Base-by-base conservation (phyloP, 2,888 invertebrate genomes). In the Pediacus dermestoides region DNA sequence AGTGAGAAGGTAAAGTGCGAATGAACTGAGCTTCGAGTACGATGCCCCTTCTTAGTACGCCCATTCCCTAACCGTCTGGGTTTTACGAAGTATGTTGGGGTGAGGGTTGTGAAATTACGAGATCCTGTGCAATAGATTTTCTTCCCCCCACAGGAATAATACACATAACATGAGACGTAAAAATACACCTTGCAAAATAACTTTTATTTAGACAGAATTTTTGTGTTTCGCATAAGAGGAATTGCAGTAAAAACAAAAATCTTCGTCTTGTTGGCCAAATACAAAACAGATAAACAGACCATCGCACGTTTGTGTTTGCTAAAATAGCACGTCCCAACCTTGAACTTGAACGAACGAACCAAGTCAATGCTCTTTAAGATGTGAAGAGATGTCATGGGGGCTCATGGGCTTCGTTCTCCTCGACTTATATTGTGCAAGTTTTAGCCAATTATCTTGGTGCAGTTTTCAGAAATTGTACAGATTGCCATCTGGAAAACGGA, bases 321-420 rank as follows among this genome's bases (percentile, higher is more conserved):
- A 22, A 45, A 45, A 46, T 42, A 42, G 44, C 41, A 33, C 30
- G 28, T 31, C 21, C 31, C 38, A 49, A 44, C 51, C 51, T 51
- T 51, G 51, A 51, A 49, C 51, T 51, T 49, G 46, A 47, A 47
- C 48, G 42, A 30, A 32, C 42, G 42, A 46, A 37, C 25, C 37
- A 26, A 44, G 43, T 40, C 44, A 43, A 47, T 31, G 46, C 34
- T 42, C 46, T 34, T 38, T 27, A 34, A 45, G 43, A 40, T 44
- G 43, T 37, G 40, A 43, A 36, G 28, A 46, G 42, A 33, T 32
- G 18, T 33, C 39, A 39, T 31, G 32, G 32, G 22, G 30, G 18
- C 25, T 28, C 30, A n/a, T 9, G 21, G 18, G 13, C 26, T 16
- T 6, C 32, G 8, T 13, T 13, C 15, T 22, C 31, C 8, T 25